Base-by-base conservation (phyloP, 1,140 invertebrate genomes). In the Meloidogyne chitwoodi region DNA sequence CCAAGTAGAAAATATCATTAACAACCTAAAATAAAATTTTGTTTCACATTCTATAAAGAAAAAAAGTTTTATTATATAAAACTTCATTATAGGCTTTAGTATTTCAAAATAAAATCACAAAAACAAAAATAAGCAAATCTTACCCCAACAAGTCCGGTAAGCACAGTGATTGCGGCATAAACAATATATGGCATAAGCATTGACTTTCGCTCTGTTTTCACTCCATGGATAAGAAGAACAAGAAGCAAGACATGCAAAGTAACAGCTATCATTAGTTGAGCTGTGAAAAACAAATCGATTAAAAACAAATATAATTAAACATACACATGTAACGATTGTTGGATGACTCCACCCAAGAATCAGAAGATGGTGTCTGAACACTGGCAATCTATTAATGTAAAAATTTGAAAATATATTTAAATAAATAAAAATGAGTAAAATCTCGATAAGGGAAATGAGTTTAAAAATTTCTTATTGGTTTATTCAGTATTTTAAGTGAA, bases 171-270 rank as follows among this genome's bases (percentile, higher is more conserved):
- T 5, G 79, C 68, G 14, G 85, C 81, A 63, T 87, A 87, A n/a
- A 77, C 79, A 67, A 87, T 81, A 61, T 82, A 86, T 3, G 85
- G 85, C 41, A 86, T 62, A 26, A 86, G 78, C 63, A 86, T 62
- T 11, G 75, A 79, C 12, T 85, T 80, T 19, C 81, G 75, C 29
- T 85, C 85, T 16, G 69, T 79, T 22, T 78, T 76, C 19, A 87
- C 75, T 27, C 85, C 85, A 67, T 86, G 84, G 22, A 86, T 75
- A 81, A 86, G 83, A 41, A 87, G 75, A 22, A 86, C 80, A 64
- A 86, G 84, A 38, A 86, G 72, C 22, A 82, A 67, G 31, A 86
- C 71, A 68, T 86, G 85, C 24, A 86, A 68, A 11, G 78, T 72
- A 68, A 87, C 77, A 48, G 86, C 80, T 61, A 85, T 74, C 34